Evolutionary conservation across 2,797 vertebrate species (phyloP), one percentile per base, ranked within the genome.

Genomic region (Sphaeramia orbicularis): DNA sequence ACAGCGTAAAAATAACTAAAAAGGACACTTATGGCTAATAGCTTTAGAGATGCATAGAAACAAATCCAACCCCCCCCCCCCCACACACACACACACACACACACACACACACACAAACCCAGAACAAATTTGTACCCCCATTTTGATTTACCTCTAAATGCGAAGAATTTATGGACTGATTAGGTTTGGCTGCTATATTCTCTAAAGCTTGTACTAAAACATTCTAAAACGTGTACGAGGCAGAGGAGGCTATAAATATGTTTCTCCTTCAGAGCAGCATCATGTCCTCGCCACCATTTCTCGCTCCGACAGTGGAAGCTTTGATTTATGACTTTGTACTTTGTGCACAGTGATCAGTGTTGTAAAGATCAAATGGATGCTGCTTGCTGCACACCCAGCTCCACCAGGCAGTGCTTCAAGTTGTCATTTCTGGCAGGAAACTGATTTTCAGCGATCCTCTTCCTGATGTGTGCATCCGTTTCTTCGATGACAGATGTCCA

Each of bases 361-460:
- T 64, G 16, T 24, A 35, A 15, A 8, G 38, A 47, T 48, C 32
- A 52, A 7, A 36, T 10, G 9, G 49, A 37, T 12, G 48, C 15
- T 6, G 19, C 49, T 14, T 65, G 48, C 41, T 16, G 16, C 24
- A 45, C 32, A 3, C 66, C 54, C 50, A 94, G 80, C 84, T 94
- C 93, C 42, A 87, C 76, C 59, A 93, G 61, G 75, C 93, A 94
- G 12, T 2, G 30, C 18, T 65, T 40, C 68, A 94, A 63, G 75
- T 82, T 90, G 47, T 36, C 35, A 0, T 1, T 81, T 52, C 85
- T 91, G 10, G 47, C 45, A 1, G 77, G 80, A 59, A 65, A 1
- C 38, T 42, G 67, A 18, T 79, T 78, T 42, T 90, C 89, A 47
- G 30, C 59, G 0, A 91, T 85, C 64, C 43, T 93, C 64, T 90